These are phyloP conservation scores for Cervus canadensis DNA, from an alignment of 2,113 vertebrate genomes.

Conservation along the genomic window DNA sequence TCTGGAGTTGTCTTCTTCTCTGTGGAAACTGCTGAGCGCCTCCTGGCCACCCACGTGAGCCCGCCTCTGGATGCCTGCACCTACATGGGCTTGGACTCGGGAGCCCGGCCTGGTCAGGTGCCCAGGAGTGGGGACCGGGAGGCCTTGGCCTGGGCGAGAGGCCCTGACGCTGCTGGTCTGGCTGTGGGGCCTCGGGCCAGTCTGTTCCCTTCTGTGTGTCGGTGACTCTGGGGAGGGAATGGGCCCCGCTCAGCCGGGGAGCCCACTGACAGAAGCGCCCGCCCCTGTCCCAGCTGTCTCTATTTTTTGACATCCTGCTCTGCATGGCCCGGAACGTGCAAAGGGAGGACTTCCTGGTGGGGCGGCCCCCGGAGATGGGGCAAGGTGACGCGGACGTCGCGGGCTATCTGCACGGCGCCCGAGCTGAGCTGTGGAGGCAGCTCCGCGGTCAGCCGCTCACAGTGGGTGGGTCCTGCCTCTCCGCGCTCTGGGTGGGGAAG, in stretches of 20 bases:
- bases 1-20: slow-evolving; percentile 94
- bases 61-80: slow-evolving; percentile 95
- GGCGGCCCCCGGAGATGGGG: slow-evolving; percentile 72
- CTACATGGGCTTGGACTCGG: slow-evolving; percentile 95
- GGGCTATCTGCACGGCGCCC: slow-evolving; percentile 76
- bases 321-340: slow-evolving; percentile 88
- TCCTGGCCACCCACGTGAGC: slow-evolving; percentile 91
- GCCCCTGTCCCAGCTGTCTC: slow-evolving; percentile 85
- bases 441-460: slow-evolving; percentile 84
- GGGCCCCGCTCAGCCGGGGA: background rate
- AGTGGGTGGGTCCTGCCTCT: slow-evolving; percentile 81
- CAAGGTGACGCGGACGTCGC: slow-evolving; percentile 36
- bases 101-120: slow-evolving; percentile 92
- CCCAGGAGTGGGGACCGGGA: background rate
- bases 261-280: background rate
- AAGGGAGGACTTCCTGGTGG: slow-evolving; percentile 82
- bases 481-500: background rate
- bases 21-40: slow-evolving; percentile 86
- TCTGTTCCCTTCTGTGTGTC: background rate
- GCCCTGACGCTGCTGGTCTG: background rate
- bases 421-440: slow-evolving; percentile 87
- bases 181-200: background rate
- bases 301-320: slow-evolving; percentile 93
- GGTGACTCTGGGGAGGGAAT: background rate
- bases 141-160: background rate